A percentile compares a stretch with the other conserved stretches of the same genome.
Evolutionary conservation across 2,113 vertebrate species (phyloP).

Genomic region (Paradoxurus hermaphroditus): DNA sequence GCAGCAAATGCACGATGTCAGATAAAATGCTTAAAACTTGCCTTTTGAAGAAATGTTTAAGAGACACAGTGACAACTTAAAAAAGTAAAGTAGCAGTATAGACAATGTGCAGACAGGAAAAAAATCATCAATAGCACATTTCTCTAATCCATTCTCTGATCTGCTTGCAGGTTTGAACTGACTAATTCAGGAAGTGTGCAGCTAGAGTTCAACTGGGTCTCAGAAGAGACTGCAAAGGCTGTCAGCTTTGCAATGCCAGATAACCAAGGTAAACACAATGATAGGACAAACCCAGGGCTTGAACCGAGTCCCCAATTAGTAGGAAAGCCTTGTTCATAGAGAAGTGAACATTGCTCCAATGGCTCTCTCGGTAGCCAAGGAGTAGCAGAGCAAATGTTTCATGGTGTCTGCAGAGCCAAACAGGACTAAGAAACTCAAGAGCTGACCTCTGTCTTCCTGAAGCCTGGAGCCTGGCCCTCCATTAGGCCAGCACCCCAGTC

Average conservation of each 20-base stretch:
- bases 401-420: not conserved
- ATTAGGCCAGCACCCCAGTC: not conserved
- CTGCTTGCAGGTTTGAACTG: conserved; percentile 77
- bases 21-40: not conserved
- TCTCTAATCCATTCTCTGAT: not conserved
- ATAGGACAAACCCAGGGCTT: not conserved
- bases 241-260: conserved; percentile 43
- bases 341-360: not conserved
- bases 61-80: not conserved
- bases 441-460: not conserved
- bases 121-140: not conserved
- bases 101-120: not conserved
- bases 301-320: not conserved
- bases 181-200: conserved; percentile 85
- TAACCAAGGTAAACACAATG: conserved; percentile 15
- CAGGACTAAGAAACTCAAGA: not conserved
- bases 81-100: not conserved
- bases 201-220: conserved; percentile 87
- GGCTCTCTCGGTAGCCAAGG: not conserved
- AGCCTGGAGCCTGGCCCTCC: not conserved
- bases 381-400: not conserved
- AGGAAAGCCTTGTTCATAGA: not conserved
- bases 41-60: not conserved
- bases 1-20: not conserved
- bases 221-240: conserved; percentile 66